These are phyloP conservation scores for Parasteatoda lunata DNA, from an alignment of 2,888 invertebrate genomes.

Conservation along the genomic window DNA sequence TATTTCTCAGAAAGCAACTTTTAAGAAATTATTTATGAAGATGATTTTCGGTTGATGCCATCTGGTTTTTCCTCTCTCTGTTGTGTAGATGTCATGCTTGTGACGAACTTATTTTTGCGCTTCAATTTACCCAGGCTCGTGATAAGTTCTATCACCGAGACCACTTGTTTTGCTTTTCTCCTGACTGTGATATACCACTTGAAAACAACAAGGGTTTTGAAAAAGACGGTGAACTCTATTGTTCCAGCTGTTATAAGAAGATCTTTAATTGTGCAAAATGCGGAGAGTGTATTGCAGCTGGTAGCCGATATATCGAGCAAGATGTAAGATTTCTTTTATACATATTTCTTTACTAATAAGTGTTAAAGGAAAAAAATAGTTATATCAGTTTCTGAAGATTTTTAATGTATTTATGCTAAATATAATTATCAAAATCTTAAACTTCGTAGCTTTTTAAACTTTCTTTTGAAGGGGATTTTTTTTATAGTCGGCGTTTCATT, in stretches of 20 bases:
- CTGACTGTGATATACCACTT: slow-evolving; percentile 14
- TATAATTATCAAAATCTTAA: too few relatives aligned
- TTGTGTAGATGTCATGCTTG: slow-evolving; percentile 26
- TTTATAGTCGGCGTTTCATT: too few relatives aligned
- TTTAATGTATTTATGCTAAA: too few relatives aligned
- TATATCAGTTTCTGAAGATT: too few relatives aligned
- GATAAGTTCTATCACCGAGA: slow-evolving; percentile 29
- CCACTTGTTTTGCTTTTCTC: slow-evolving; percentile 31
- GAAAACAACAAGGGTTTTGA: slow-evolving; percentile 17
- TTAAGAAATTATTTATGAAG: too few relatives aligned
- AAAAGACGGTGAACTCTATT: slow-evolving; percentile 31
- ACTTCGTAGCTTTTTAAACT: too few relatives aligned
- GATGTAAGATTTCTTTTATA: slow-evolving; percentile 2
- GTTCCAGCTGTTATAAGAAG: slow-evolving; percentile 29
- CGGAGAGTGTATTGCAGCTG: neutral
- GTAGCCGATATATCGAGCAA: neutral
- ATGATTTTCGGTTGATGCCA: too few relatives aligned
- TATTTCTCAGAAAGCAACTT: too few relatives aligned
- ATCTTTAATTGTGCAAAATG: slow-evolving; percentile 32
- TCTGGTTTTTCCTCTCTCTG: too few relatives aligned
- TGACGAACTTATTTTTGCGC: slow-evolving; percentile 45
- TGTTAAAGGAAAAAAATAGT: too few relatives aligned
- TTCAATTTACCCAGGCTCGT: neutral
- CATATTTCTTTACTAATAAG: too few relatives aligned
- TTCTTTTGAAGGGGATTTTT: too few relatives aligned